These are phyloP conservation scores for Scaptomyza flava DNA, from an alignment of 2,888 invertebrate genomes.

Conservation along the genomic window DNA sequence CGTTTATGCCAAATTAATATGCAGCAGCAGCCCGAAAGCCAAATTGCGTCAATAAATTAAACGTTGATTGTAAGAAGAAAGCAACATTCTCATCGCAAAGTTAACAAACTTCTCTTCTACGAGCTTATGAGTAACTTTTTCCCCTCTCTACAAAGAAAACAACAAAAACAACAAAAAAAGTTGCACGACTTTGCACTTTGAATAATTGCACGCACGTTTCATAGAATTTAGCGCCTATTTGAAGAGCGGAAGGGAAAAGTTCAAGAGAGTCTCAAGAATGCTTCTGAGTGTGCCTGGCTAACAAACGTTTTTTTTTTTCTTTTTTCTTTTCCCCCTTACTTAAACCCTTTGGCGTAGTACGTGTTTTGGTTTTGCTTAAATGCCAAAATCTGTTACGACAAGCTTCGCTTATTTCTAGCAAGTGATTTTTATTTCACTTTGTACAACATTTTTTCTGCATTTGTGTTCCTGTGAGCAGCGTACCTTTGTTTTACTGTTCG, in stretches of 20 bases:
- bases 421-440: constrained; percentile 59
- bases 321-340: background rate
- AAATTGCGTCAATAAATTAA: constrained; percentile 76
- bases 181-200: constrained; percentile 67
- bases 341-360: constrained; percentile 43
- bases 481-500: background rate
- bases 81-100: constrained; percentile 38
- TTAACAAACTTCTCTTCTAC: constrained; percentile 59
- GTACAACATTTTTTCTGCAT: constrained; percentile 22
- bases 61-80: constrained; percentile 45
- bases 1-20: constrained; percentile 80
- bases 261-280: constrained; percentile 9
- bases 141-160: constrained; percentile 2
- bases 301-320: background rate
- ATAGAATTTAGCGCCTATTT: constrained; percentile 48
- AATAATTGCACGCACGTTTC: constrained; percentile 71
- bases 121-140: constrained; percentile 65
- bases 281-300: background rate
- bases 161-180: constrained; percentile 7
- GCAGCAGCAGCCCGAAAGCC: constrained; percentile 53
- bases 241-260: background rate
- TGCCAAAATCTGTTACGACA: constrained; percentile 50
- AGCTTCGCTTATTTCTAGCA: constrained; percentile 63
- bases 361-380: constrained; percentile 63
- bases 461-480: background rate